phyloP scores from a whole-genome alignment of 1,140 invertebrate species.

The Trachelipus rathkii region DNA sequence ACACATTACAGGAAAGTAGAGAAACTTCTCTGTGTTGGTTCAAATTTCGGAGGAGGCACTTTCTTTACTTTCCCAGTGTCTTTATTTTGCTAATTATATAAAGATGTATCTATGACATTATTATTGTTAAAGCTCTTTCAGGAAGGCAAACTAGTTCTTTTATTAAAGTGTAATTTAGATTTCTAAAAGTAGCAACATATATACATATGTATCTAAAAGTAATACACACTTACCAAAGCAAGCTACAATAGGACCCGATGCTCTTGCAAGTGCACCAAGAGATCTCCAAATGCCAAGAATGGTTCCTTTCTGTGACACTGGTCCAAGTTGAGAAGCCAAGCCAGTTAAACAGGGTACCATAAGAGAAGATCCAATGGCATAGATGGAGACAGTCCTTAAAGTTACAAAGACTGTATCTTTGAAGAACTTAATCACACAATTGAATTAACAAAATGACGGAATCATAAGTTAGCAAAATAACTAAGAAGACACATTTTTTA shows the following conservation, averaged over 20 bases:
- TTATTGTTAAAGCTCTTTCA: neutral
- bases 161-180: neutral
- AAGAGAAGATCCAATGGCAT: slow-evolving; percentile 65
- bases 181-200: slow-evolving; percentile 10
- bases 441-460: too few species aligned
- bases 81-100: too few species aligned
- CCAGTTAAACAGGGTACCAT: slow-evolving; percentile 86
- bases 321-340: slow-evolving; percentile 75
- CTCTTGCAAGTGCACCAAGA: slow-evolving; percentile 84
- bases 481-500: too few species aligned
- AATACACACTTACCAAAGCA: slow-evolving; percentile 27
- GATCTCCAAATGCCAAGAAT: slow-evolving; percentile 91
- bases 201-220: slow-evolving; percentile 7
- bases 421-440: too few species aligned
- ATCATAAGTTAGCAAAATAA: too few species aligned
- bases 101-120: neutral
- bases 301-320: slow-evolving; percentile 79
- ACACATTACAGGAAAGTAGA: too few species aligned
- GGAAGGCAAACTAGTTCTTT: neutral
- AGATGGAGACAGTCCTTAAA: slow-evolving; percentile 61
- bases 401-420: too few species aligned
- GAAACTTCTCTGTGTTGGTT: too few species aligned
- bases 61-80: too few species aligned
- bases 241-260: slow-evolving; percentile 73
- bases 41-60: too few species aligned